Evolutionary conservation across 2,797 vertebrate genomes (phyloP).

Genomic region (Rousettus madagascariensis): DNA sequence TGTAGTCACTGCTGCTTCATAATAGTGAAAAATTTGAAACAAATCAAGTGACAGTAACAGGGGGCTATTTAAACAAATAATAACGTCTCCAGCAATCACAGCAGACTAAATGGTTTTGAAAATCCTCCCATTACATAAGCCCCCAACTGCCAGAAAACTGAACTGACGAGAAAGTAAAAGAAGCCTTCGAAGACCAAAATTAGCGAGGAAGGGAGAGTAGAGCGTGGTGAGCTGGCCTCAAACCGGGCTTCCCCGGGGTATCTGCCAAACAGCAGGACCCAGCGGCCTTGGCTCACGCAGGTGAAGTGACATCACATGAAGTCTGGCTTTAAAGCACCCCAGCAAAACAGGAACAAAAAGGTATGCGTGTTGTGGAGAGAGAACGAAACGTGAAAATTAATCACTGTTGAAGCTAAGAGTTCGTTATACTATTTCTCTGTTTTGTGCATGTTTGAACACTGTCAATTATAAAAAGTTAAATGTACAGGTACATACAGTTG

Average conservation of each 20-base stretch:
- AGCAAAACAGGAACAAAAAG: neutral
- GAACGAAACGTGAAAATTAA: neutral
- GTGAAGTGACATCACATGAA: neutral
- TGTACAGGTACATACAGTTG: neutral
- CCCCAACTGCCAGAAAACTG: neutral
- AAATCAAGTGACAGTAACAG: neutral
- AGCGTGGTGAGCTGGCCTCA: neutral
- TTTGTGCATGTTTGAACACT: neutral
- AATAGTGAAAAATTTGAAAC: neutral
- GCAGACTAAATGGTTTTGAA: neutral
- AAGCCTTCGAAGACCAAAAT: neutral
- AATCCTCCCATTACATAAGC: neutral
- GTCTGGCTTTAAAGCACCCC: neutral
- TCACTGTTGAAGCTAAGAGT: neutral
- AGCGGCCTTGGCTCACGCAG: neutral
- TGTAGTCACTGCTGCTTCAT: neutral
- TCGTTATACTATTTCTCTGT: neutral
- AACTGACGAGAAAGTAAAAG: neutral
- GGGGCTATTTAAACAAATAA: neutral
- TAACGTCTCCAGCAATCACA: neutral
- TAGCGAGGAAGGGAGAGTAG: neutral
- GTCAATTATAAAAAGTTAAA: conserved; percentile 7
- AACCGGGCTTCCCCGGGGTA: neutral
- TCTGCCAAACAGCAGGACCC: neutral
- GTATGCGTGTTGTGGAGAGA: neutral